Evolutionary conservation across 2,797 vertebrate species (phyloP), one percentile per base, ranked within the genome.

Genomic region (Babyrousa celebensis): DNA sequence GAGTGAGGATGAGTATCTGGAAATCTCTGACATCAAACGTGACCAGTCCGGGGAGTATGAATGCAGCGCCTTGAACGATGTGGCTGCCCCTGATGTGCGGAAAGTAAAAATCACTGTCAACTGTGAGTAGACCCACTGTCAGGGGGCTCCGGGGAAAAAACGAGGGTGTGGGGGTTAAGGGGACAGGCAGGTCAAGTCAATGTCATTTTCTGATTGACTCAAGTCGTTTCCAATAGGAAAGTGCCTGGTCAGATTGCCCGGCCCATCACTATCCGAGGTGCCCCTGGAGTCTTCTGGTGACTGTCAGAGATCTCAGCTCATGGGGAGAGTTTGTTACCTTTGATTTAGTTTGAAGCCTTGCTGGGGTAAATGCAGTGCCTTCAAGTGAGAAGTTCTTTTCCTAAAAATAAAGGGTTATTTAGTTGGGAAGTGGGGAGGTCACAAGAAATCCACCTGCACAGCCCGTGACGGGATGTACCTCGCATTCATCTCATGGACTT

Each of bases 31-130:
- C 94, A 99, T 99, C 98, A 99, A 99, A 25, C 99, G 99, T 97
- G 99, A 99, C 93, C 99, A 99, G 98, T 99, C 99, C 0, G 99
- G 99, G 60, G 99, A 99, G 2, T 99, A 99, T 0, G 99, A 99
- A 84, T 99, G 99, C 99, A 99, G 99, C 0, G 99, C 99, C 0
- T 98, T 99, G 83, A 99, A 99, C 0, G 99, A 99, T 0, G 99
- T 99, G 40, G 99, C 99, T 0, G 98, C 98, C 3, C 99, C 99
- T 0, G 99, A 99, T 0, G 98, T 99, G 94, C 98, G 99, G 97
- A 99, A 99, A 95, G 99, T 99, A 63, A 99, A 99, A 97, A 99
- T 99, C 95, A 99, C 99, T 0, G 99, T 99, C 54, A 99, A 99
- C 98, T 99, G 99, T 99, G 99, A 99, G 99, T 93, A 10, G 15